Evolutionary conservation across 2,888 invertebrate genomes (phyloP).

Genomic region (Colostygia pectinataria): DNA sequence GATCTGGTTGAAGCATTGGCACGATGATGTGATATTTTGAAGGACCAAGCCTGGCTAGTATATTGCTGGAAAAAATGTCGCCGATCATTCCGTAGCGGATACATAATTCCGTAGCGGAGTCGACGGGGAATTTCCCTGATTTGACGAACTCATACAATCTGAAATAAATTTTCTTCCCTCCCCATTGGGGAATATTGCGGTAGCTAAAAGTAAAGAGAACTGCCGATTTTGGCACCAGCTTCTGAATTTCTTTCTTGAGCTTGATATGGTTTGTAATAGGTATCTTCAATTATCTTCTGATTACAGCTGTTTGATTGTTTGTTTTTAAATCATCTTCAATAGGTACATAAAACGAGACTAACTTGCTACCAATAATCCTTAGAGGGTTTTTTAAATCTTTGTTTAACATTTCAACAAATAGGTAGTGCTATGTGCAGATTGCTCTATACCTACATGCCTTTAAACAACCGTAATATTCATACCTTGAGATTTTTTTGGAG

Average conservation of each 20-base stretch:
- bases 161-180: neutral
- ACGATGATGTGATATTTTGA: neutral
- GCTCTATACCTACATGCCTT: no score
- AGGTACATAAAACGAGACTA: neutral
- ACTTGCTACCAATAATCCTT: no score
- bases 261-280: no score
- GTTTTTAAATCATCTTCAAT: neutral
- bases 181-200: neutral
- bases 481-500: neutral
- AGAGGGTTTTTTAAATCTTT: no score
- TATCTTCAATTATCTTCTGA: no score
- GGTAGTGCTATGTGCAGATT: neutral
- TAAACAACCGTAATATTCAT: no score
- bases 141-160: slow-evolving; percentile 7
- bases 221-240: no score
- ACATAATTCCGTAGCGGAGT: slow-evolving; percentile 26
- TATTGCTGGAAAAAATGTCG: slow-evolving; percentile 17
- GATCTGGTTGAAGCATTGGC: neutral
- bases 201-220: neutral
- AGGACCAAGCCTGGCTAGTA: slow-evolving; percentile 22
- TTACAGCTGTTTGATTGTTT: neutral
- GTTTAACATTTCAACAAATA: no score
- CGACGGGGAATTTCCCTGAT: slow-evolving; percentile 26
- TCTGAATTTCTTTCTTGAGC: no score
- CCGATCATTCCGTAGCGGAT: slow-evolving; percentile 27